These are phyloP conservation scores for Petrocephalus zakoni DNA, from an alignment of 2,113 vertebrate genomes.

Conservation along the genomic window DNA sequence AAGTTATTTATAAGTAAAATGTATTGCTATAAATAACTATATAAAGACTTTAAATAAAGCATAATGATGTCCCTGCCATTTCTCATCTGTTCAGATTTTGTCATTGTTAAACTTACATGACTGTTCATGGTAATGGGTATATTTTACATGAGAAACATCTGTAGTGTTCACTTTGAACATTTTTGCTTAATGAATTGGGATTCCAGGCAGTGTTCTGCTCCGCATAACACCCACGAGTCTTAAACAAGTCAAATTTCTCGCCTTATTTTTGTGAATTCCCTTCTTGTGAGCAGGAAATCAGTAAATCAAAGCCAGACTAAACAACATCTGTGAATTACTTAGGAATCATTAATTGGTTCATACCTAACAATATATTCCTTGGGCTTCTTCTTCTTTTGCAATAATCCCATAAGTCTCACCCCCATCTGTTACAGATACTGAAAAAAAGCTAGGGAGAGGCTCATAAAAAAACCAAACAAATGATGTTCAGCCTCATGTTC, in stretches of 20 bases:
- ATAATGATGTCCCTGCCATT: slow-evolving; percentile 5
- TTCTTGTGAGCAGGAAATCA: slow-evolving; percentile 49
- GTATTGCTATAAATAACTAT: background rate
- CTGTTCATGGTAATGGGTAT: slow-evolving; percentile 13
- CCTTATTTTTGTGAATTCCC: slow-evolving; percentile 67
- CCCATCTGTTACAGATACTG: background rate
- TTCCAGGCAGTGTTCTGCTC: slow-evolving; percentile 37
- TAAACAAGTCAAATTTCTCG: slow-evolving; percentile 41
- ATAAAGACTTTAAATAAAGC: background rate
- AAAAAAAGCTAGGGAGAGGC: background rate
- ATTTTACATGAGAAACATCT: slow-evolving; percentile 47
- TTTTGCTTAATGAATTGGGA: slow-evolving; percentile 47
- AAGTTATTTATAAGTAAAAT: background rate
- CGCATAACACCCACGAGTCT: slow-evolving; percentile 49
- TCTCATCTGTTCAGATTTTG: slow-evolving; percentile 6
- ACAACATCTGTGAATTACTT: slow-evolving; percentile 5
- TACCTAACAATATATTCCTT: background rate
- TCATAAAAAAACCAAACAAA: background rate
- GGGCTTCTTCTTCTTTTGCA: background rate
- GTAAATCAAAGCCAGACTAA: slow-evolving; percentile 9
- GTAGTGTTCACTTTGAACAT: slow-evolving; percentile 49
- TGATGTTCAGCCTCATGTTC: background rate
- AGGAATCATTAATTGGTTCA: slow-evolving; percentile 1
- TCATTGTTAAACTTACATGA: slow-evolving; percentile 4
- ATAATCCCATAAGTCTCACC: background rate